Base-by-base conservation (phyloP, 2,113 vertebrate genomes). In the Charadrius vociferus region DNA sequence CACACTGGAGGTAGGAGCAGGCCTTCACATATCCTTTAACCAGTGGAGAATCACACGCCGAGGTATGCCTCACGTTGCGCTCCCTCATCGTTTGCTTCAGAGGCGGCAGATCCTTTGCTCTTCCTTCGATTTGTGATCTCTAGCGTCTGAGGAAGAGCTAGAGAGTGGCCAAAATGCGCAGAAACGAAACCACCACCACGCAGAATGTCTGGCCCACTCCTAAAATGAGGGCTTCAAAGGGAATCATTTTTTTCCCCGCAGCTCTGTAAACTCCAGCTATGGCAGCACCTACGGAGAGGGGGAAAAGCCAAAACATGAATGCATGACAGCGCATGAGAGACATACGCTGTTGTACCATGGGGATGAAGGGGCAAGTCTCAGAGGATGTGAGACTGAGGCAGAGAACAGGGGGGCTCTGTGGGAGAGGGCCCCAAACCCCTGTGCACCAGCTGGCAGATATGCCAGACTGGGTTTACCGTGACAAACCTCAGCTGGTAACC, bases 181-280 rank as follows among this genome's bases (percentile, higher is more conserved):
- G 97, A 95, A 99, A 99, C 1, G 99, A 99, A 96, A 99, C 99
- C 58, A 99, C 82, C 67, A 99, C 98, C 27, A 99, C 98, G 15
- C 98, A 99, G 92, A 99, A 99, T 0, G 99, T 99, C 98, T 99
- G 99, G 53, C 99, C 99, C 6, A 99, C 99, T 17, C 99, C 99
- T 22, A 99, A 98, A 63, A 99, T 98, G 37, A 99, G 98, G 30
- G 99, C 99, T 97, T 99, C 99, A 55, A 99, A 97, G 3, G 99
- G 99, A 49, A 99, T 99, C 99, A 99, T 99, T 66, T 98, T 98
- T 95, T 99, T 99, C 89, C 99, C 99, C 0, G 99, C 99, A 14
- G 99, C 99, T 98, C 99, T 99, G 98, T 99, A 99, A 56, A 99
- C 99, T 10, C 99, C 99, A 45, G 99, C 99, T 81, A 99, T 99